These are phyloP conservation scores for Ladona fulva DNA, from an alignment of 1,140 invertebrate genomes.

Conservation along the genomic window DNA sequence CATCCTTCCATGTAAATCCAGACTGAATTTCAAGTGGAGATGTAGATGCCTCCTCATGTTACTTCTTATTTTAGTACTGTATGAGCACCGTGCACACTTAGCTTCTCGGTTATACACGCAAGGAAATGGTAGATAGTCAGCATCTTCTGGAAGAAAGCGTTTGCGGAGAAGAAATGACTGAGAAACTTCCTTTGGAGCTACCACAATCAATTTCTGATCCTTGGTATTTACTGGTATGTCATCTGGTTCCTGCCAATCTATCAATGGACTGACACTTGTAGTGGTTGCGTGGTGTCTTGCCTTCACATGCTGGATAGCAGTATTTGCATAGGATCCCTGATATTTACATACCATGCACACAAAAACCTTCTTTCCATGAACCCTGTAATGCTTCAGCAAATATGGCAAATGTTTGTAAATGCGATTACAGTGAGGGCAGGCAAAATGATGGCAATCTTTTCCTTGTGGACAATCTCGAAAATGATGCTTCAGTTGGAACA, in stretches of 20 bases:
- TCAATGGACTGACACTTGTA: background rate
- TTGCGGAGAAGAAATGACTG: background rate
- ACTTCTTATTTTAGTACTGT: conserved; percentile 59
- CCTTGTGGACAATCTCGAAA: background rate
- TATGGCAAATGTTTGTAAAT: background rate
- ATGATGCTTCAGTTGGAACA: background rate
- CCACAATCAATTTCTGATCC: background rate
- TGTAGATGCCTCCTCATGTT: conserved; percentile 65
- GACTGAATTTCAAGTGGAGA: conserved; percentile 40
- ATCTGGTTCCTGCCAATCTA: background rate
- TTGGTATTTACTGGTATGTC: background rate
- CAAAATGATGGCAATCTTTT: background rate
- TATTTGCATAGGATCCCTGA: background rate
- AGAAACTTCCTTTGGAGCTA: background rate
- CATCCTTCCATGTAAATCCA: background rate
- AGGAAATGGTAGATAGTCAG: conserved; percentile 50
- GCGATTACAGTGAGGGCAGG: background rate
- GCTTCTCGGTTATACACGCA: conserved; percentile 53
- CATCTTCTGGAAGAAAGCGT: conserved; percentile 46
- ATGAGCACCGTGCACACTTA: conserved; percentile 55
- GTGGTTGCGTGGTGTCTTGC: background rate
- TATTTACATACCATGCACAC: background rate
- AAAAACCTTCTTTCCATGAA: background rate
- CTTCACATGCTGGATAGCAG: background rate
- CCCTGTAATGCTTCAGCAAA: background rate